Evolutionary conservation across 1,140 invertebrate species (phyloP).

Genomic region (Tribolium madens): DNA sequence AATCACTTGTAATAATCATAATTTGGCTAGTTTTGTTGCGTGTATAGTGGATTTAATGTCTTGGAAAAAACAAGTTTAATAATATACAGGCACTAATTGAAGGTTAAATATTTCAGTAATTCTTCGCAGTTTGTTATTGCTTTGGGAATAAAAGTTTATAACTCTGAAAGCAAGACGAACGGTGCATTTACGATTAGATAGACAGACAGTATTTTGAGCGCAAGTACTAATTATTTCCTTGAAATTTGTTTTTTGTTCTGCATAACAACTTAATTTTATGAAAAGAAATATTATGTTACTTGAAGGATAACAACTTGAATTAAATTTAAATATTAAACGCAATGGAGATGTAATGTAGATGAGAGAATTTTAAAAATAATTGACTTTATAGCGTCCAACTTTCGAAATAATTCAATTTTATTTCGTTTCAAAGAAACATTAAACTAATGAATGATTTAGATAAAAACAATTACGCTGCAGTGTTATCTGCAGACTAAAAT

Average conservation of each 20-base stretch:
- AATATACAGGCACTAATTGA: background rate
- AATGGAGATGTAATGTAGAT: background rate
- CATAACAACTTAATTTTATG: too few species aligned
- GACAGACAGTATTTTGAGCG: background rate
- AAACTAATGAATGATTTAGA: background rate
- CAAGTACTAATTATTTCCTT: background rate
- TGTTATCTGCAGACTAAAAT: background rate
- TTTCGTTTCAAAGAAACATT: background rate
- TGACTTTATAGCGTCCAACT: too few species aligned
- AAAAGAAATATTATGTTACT: too few species aligned
- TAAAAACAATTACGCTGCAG: background rate
- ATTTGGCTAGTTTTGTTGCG: background rate
- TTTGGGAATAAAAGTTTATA: background rate
- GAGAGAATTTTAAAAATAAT: background rate
- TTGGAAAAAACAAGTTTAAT: background rate
- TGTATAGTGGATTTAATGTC: background rate
- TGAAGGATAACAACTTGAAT: too few species aligned
- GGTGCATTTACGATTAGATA: background rate
- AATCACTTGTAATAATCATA: background rate
- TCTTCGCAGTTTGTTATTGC: background rate
- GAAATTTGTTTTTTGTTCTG: background rate
- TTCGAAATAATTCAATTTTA: background rate
- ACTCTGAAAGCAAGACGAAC: background rate
- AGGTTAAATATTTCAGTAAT: background rate
- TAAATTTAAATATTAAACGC: too few species aligned